Evolutionary conservation across 1,140 invertebrate species (phyloP), one percentile per base, ranked within the genome.

Genomic region (Heliconius congener): DNA sequence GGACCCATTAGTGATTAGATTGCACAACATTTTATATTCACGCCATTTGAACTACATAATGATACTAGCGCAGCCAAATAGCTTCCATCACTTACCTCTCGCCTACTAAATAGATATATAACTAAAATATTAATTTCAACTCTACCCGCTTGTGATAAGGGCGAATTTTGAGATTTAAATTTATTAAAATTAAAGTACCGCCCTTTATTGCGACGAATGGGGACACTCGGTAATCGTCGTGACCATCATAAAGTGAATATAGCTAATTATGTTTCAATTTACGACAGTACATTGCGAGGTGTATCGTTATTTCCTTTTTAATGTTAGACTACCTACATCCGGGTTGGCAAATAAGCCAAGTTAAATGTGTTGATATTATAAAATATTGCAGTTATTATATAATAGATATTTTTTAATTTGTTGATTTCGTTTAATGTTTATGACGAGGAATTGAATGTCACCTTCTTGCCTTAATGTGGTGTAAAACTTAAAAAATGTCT

Each of bases 11-110:
- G 50, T 52, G 18, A 19, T 52, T 18, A 87, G 80, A 75, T 92
- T 92, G 81, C 90, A 82, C 88, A 92, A 92, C 79, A 87, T 87
- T 85, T 87, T 84, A 86, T 88, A 89, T 91, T 89, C 90, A 93
- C 90, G 91, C 87, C 84, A 82, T 80, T 77, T 89, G 88, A 78
- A 73, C 88, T 82, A 85, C 80, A 83, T 91, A 91, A 91, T 90
- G 86, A 90, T 81, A 86, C 84, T 74, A 77, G 85, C 88, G 84
- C 91, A 91, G 77, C 84, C 83, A 89, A 93, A 91, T 90, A 89
- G 86, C 87, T 86, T 81, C 82, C 85, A 85, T 86, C 85, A 84
- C 83, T 87, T 83, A 81, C 81, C 84, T 85, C 84, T 86, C 86
- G 83, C 82, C 81, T 85, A 27, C 81, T 34, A 34, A 34, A 34